Conservation (phyloP, 2,113 vertebrate genomes). For the Marcusenius ussheri region DNA sequence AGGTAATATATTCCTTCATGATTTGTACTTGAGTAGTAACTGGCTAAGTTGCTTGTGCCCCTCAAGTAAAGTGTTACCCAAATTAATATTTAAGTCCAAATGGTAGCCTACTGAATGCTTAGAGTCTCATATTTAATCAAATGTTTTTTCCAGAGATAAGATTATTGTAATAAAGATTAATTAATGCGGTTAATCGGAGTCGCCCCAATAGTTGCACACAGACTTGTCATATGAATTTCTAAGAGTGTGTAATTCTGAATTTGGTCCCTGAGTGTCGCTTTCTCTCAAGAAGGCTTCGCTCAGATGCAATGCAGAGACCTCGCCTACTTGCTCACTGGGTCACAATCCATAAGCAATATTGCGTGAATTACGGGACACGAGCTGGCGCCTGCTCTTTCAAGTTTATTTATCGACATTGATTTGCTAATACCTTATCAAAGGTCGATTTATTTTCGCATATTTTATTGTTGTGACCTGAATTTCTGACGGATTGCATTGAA, state of each 20-base stretch:
- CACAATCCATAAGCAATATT: background rate
- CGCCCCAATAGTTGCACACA: background rate
- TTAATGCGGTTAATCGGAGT: background rate
- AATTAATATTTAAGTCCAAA: background rate
- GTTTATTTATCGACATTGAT: background rate
- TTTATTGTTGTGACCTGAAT: background rate
- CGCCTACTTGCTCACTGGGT: background rate
- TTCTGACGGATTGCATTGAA: background rate
- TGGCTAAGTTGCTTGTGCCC: background rate
- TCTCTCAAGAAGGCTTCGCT: background rate
- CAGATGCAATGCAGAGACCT: background rate
- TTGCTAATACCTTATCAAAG: background rate
- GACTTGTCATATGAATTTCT: background rate
- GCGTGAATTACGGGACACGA: background rate
- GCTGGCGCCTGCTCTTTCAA: background rate
- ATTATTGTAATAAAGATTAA: background rate
- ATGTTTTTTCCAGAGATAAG: background rate
- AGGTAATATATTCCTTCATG: background rate
- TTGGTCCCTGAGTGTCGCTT: constrained; percentile 1
- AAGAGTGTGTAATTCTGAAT: background rate
- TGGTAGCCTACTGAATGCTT: background rate
- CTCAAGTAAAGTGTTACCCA: background rate
- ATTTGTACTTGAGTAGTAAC: background rate
- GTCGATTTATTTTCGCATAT: background rate
- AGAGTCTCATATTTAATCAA: background rate